These are phyloP conservation scores for Bufotes viridis DNA, from an alignment of 2,797 vertebrate genomes.

Conservation along the genomic window DNA sequence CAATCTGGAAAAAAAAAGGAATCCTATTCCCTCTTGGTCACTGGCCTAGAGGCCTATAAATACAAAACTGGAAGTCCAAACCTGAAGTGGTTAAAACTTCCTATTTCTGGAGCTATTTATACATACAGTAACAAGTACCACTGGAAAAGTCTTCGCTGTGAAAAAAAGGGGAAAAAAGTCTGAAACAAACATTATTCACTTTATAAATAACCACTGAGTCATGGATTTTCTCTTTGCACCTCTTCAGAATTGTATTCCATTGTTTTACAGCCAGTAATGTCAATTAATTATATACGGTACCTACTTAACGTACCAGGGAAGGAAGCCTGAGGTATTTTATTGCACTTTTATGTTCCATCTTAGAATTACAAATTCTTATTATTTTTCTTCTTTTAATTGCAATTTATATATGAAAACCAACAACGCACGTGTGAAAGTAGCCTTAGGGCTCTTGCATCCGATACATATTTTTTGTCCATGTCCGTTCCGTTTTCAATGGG, in stretches of 20 bases:
- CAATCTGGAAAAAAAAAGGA: not conserved
- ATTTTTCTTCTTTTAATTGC: not conserved
- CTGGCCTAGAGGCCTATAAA: not conserved
- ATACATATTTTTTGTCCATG: too few species aligned
- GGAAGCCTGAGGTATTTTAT: not conserved
- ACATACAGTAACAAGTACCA: not conserved
- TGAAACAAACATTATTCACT: slow-evolving; percentile 36
- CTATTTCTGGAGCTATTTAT: slow-evolving; percentile 44
- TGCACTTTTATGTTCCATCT: not conserved
- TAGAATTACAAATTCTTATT: not conserved
- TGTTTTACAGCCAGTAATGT: slow-evolving; percentile 29
- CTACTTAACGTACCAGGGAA: not conserved
- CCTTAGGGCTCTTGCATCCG: too few species aligned
- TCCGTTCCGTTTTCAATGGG: too few species aligned
- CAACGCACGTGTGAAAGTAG: too few species aligned
- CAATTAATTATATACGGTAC: not conserved
- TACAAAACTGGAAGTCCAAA: slow-evolving; percentile 35
- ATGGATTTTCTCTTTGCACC: slow-evolving; percentile 35
- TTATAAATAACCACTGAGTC: slow-evolving; percentile 47
- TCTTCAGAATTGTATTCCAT: slow-evolving; percentile 19
- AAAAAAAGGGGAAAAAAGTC: slow-evolving; percentile 11
- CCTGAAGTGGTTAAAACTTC: slow-evolving; percentile 37
- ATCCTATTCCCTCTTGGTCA: not conserved
- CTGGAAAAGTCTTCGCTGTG: slow-evolving; percentile 21
- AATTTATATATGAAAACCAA: not conserved